These are phyloP conservation scores for Anisognathus igniventris DNA, from an alignment of 2,797 vertebrate genomes.

Conservation along the genomic window DNA sequence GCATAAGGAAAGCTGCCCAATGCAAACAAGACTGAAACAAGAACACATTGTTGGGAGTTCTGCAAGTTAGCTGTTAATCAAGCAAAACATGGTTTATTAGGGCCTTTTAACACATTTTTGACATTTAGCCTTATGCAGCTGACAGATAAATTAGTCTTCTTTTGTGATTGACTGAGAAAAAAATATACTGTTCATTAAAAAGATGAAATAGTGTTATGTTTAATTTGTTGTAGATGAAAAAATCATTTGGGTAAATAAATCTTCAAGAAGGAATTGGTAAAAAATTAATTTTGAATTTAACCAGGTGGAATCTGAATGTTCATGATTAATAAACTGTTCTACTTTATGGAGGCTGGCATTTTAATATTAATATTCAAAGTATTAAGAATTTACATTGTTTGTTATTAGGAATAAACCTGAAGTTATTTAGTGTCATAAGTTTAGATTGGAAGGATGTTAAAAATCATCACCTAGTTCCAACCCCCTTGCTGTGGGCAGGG, in stretches of 20 bases:
- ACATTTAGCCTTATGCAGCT: conserved; percentile 60
- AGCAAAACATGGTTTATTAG: conserved; percentile 67
- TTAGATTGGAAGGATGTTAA: background rate
- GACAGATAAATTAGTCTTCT: conserved; percentile 70
- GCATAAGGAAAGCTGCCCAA: conserved; percentile 61
- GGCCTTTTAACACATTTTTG: conserved; percentile 72
- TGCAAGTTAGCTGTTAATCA: conserved; percentile 75
- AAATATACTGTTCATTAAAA: conserved; percentile 46
- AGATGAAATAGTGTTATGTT: conserved; percentile 25
- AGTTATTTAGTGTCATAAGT: background rate
- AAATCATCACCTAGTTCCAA: background rate
- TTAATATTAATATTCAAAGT: background rate
- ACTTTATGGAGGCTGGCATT: background rate
- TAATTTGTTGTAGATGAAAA: conserved; percentile 2
- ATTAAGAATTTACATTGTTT: background rate
- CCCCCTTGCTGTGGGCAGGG: background rate
- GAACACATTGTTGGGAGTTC: conserved; percentile 72
- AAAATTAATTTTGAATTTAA: background rate
- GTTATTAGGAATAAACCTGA: background rate
- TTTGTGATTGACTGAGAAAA: conserved; percentile 62
- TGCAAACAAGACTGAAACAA: conserved; percentile 74
- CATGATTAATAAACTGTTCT: background rate
- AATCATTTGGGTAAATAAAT: conserved; percentile 21
- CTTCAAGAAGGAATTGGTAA: background rate
- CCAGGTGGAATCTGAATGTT: background rate